A percentile compares a stretch with the other conserved stretches of the same genome.
Conservation (phyloP, 2,113 vertebrate genomes). For the Oxyura jamaicensis region DNA sequence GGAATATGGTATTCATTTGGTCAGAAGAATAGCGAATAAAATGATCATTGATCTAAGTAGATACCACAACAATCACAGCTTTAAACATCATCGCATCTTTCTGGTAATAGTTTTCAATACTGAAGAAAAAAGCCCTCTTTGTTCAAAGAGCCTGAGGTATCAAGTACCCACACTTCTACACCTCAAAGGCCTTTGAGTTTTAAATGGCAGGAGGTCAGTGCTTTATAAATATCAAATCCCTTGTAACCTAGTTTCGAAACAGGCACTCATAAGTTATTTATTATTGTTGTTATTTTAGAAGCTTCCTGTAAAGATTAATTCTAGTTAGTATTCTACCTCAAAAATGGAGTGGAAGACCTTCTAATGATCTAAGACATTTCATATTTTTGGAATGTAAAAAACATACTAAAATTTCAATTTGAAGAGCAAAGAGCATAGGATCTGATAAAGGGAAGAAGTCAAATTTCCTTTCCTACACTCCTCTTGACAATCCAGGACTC, state of each 20-base stretch:
- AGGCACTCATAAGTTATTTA: slow-evolving; percentile 30
- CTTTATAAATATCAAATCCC: background rate
- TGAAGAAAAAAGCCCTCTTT: background rate
- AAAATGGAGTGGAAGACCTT: background rate
- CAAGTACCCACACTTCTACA: background rate
- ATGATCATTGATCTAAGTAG: background rate
- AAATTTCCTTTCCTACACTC: background rate
- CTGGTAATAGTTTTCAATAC: background rate
- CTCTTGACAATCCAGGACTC: background rate
- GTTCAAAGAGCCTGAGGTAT: background rate
- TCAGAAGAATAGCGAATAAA: background rate
- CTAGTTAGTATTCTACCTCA: background rate
- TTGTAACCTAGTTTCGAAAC: background rate
- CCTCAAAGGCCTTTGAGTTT: background rate
- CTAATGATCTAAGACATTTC: background rate
- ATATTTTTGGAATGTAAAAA: background rate
- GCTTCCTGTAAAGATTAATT: slow-evolving; percentile 6
- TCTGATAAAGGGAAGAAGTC: background rate
- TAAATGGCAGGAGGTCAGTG: background rate
- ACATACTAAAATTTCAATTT: background rate
- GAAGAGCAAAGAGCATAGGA: background rate
- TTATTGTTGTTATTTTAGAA: slow-evolving; percentile 14
- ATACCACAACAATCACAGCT: background rate
- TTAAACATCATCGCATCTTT: background rate
- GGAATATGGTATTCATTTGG: background rate